Conservation (phyloP, 2,888 invertebrate species). For the Machimus rusticus region DNA sequence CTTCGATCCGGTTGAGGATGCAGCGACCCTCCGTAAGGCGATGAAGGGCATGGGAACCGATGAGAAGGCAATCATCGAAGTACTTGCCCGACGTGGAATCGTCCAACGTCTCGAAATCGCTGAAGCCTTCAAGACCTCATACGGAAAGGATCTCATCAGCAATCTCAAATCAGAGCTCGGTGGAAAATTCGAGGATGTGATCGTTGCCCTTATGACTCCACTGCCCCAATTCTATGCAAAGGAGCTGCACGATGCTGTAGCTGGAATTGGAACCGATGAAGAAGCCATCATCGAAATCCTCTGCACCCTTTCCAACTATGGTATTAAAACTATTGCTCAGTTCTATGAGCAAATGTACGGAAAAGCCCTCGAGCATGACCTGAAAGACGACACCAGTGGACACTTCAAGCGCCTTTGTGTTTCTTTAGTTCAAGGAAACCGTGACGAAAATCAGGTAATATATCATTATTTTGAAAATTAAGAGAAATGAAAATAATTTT, state of each 20-base stretch:
- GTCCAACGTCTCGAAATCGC: constrained; percentile 90
- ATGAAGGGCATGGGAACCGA: constrained; percentile 95
- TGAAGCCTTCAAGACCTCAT: constrained; percentile 89
- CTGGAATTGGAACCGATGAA: constrained; percentile 88
- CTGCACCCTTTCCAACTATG: constrained; percentile 89
- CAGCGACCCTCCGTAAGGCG: constrained; percentile 83
- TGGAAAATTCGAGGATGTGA: constrained; percentile 89
- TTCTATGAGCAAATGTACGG: constrained; percentile 87
- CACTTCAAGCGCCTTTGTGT: constrained; percentile 92
- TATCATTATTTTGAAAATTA: background rate
- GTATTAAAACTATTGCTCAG: constrained; percentile 82
- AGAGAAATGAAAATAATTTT: background rate
- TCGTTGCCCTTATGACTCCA: constrained; percentile 90
- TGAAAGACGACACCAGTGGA: constrained; percentile 94
- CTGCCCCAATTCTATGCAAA: constrained; percentile 90
- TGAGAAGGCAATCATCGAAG: constrained; percentile 89
- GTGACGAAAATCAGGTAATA: constrained; percentile 78
- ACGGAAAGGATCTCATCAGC: constrained; percentile 85
- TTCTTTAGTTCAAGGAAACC: constrained; percentile 85
- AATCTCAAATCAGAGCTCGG: constrained; percentile 89
- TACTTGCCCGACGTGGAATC: constrained; percentile 87
- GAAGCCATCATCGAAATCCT: constrained; percentile 92
- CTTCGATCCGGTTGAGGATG: constrained; percentile 86
- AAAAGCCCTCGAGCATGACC: constrained; percentile 81
- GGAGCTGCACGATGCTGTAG: constrained; percentile 86